A percentile compares a stretch with the other conserved stretches of the same genome.
phyloP scores from a whole-genome alignment of 2,113 vertebrate genomes.

The Pseudolaguvia tuberculata region DNA sequence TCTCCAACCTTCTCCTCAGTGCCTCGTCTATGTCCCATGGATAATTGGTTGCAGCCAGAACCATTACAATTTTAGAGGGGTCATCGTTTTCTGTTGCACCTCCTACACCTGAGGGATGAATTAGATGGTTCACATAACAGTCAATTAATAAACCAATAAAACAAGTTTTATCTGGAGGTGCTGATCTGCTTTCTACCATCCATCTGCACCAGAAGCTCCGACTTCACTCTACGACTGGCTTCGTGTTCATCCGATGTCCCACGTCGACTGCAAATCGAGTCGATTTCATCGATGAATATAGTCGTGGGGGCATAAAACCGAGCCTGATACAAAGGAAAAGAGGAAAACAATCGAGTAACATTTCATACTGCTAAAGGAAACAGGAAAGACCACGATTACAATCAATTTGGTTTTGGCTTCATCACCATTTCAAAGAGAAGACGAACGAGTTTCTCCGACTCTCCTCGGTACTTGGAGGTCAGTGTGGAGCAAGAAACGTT shows the following conservation, averaged over 20 bases:
- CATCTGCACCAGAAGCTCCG: constrained; percentile 95
- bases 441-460: constrained; percentile 97
- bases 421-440: constrained; percentile 96
- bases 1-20: constrained; percentile 86
- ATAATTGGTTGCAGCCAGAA: constrained; percentile 96
- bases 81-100: constrained; percentile 87
- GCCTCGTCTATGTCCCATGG: constrained; percentile 99
- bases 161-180: constrained; percentile 9
- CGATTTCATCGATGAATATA: constrained; percentile 98
- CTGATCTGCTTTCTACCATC: constrained; percentile 73
- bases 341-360: background rate
- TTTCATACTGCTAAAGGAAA: background rate
- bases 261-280: constrained; percentile 93
- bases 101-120: constrained; percentile 77
- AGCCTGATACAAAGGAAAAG: constrained; percentile 69
- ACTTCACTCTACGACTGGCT: constrained; percentile 92
- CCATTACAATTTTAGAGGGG: constrained; percentile 99
- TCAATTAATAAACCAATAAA: background rate
- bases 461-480: constrained; percentile 94
- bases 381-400: too few relatives aligned
- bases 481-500: constrained; percentile 95
- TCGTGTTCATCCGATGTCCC: constrained; percentile 96
- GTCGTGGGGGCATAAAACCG: constrained; percentile 95
- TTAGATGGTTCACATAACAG: background rate
- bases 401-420: too few relatives aligned